Conservation (phyloP, 2,888 invertebrate genomes). For the Toxonevra muliebris region DNA sequence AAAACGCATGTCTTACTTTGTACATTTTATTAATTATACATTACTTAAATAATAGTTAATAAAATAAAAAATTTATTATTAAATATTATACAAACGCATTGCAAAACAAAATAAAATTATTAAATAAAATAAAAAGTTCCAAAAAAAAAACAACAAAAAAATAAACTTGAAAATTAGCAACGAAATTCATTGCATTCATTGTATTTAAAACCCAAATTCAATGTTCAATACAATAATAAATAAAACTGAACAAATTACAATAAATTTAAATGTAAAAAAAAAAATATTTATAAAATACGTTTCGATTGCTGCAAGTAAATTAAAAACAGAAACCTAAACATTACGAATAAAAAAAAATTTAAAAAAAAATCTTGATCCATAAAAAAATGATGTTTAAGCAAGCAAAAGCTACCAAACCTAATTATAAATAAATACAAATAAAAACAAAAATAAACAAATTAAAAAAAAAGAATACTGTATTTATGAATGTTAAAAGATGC, state of each 20-base stretch:
- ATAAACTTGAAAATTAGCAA: too few relatives aligned
- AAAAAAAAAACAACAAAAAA: constrained; percentile 19
- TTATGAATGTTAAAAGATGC: too few relatives aligned
- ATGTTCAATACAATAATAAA: constrained; percentile 28
- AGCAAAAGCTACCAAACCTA: background rate
- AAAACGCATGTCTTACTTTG: constrained; percentile 9
- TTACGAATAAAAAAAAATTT: too few relatives aligned
- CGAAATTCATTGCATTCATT: too few relatives aligned
- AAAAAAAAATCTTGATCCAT: too few relatives aligned
- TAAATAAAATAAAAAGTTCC: constrained; percentile 27
- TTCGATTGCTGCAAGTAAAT: constrained; percentile 7
- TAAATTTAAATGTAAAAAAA: too few relatives aligned
- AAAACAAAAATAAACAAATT: too few relatives aligned
- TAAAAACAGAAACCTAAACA: background rate
- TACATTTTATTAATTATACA: background rate
- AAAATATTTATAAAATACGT: constrained; percentile 8
- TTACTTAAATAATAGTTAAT: too few relatives aligned
- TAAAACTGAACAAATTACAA: too few relatives aligned
- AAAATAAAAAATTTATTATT: background rate
- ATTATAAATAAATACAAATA: background rate
- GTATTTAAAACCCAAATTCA: constrained; percentile 21
- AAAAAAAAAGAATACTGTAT: too few relatives aligned
- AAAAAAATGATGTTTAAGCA: constrained; percentile 1
- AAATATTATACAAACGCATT: constrained; percentile 15
- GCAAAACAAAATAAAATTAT: constrained; percentile 31